Percentiles rank a stretch among this genome's conserved stretches.
Conservation (phyloP, 64 coral and sea anemone genomes). For the Montipora foliosa region DNA sequence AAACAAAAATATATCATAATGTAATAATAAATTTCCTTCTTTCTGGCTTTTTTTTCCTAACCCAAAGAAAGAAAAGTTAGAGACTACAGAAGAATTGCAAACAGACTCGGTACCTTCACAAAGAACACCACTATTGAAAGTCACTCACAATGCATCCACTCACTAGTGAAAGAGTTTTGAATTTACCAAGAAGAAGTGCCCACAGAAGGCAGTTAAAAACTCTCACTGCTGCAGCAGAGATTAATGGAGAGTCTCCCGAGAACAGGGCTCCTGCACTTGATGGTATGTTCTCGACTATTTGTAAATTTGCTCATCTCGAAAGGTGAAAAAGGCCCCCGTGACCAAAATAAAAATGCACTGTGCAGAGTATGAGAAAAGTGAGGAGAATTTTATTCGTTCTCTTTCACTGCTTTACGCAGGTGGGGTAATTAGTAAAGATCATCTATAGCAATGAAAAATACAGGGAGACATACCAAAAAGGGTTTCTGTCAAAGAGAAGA, state of each 20-base stretch:
- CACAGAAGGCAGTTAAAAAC: background rate
- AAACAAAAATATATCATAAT: too few species aligned
- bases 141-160: background rate
- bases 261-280: conserved; percentile 23
- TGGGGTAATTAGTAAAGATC: conserved; percentile 63
- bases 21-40: too few species aligned
- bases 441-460: background rate
- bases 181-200: background rate
- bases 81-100: too few species aligned
- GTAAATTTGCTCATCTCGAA: background rate
- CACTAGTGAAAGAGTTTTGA: background rate
- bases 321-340: background rate
- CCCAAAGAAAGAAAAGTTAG: too few species aligned
- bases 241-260: background rate
- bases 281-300: conserved; percentile 41
- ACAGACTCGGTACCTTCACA: too few species aligned
- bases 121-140: too few species aligned
- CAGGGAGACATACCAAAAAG: too few species aligned
- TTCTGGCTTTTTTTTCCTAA: too few species aligned
- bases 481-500: too few species aligned
- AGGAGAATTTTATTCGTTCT: conserved; percentile 65
- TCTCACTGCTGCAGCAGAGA: conserved; percentile 25
- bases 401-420: conserved; percentile 67
- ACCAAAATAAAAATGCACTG: conserved; percentile 29
- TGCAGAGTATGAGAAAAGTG: conserved; percentile 65